These are phyloP conservation scores for Drosophila ironensis DNA, from an alignment of 1,140 invertebrate species.

Conservation along the genomic window DNA sequence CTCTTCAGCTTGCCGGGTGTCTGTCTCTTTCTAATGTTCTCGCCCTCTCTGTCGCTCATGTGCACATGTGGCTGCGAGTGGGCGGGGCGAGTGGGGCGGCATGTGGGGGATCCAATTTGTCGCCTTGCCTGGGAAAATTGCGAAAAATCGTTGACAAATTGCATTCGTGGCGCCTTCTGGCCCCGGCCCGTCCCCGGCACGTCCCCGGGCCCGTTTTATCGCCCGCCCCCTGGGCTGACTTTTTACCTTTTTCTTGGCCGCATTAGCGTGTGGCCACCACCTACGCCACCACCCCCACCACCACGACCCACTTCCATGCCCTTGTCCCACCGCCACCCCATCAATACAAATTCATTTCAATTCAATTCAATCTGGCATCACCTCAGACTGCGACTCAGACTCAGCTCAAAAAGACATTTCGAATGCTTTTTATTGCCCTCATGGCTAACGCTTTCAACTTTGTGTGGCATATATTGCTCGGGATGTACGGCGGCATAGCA, in stretches of 20 bases:
- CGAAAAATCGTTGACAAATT: slow-evolving; percentile 77
- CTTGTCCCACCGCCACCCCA: slow-evolving; percentile 3
- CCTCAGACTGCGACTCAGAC: too few relatives aligned
- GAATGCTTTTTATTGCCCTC: slow-evolving; percentile 68
- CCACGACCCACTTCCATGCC: slow-evolving; percentile 15
- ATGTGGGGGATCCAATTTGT: slow-evolving; percentile 70
- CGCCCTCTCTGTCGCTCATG: background rate
- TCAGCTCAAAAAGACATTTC: slow-evolving; percentile 54
- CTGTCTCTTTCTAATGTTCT: background rate
- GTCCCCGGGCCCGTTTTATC: background rate
- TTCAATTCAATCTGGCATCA: slow-evolving; percentile 59
- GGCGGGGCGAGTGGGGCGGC: too few relatives aligned
- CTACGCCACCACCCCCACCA: background rate
- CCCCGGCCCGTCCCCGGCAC: background rate
- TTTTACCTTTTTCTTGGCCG: slow-evolving; percentile 45
- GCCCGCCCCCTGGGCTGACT: slow-evolving; percentile 28
- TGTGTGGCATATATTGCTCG: background rate
- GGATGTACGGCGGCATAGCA: background rate
- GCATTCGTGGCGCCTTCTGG: slow-evolving; percentile 45
- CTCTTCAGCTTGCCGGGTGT: background rate
- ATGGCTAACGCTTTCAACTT: slow-evolving; percentile 30
- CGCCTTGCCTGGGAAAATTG: slow-evolving; percentile 58
- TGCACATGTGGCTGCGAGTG: background rate
- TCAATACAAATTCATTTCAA: slow-evolving; percentile 72
- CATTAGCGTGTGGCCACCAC: slow-evolving; percentile 20